Conservation (phyloP, 2,888 invertebrate species). For the Ryuthela nishihirai region DNA sequence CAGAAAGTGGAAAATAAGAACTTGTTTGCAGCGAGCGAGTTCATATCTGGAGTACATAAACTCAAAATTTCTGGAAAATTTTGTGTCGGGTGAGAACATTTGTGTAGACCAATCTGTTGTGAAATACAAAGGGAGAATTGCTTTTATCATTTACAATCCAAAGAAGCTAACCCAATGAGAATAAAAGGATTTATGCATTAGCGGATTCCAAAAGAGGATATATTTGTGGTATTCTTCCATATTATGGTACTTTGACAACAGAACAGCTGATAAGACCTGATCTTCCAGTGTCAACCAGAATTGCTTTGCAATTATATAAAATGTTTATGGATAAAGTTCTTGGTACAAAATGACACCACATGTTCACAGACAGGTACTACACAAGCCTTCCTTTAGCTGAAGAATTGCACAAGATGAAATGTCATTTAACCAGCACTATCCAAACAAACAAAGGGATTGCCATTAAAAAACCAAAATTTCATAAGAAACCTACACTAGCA, state of each 20-base stretch:
- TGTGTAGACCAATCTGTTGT: background rate
- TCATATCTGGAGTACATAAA: background rate
- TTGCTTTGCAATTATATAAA: too few species aligned
- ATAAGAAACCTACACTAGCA: background rate
- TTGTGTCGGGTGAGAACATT: background rate
- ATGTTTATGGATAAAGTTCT: too few species aligned
- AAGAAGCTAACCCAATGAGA: background rate
- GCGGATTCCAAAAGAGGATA: background rate
- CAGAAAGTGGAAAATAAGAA: too few species aligned
- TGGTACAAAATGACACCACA: too few species aligned
- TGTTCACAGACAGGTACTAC: too few species aligned
- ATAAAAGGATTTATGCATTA: background rate
- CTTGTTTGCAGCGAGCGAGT: background rate
- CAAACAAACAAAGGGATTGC: background rate
- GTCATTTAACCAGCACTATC: background rate
- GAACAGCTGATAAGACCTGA: background rate
- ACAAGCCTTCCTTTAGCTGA: too few species aligned
- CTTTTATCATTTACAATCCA: background rate
- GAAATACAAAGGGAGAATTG: background rate
- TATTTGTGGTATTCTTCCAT: background rate
- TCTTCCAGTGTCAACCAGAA: background rate
- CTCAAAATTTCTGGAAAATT: background rate
- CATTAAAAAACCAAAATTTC: background rate
- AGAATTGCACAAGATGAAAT: too few species aligned
- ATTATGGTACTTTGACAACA: background rate